These are phyloP conservation scores for Phaethon lepturus DNA, from an alignment of 2,113 vertebrate species.

Conservation along the genomic window DNA sequence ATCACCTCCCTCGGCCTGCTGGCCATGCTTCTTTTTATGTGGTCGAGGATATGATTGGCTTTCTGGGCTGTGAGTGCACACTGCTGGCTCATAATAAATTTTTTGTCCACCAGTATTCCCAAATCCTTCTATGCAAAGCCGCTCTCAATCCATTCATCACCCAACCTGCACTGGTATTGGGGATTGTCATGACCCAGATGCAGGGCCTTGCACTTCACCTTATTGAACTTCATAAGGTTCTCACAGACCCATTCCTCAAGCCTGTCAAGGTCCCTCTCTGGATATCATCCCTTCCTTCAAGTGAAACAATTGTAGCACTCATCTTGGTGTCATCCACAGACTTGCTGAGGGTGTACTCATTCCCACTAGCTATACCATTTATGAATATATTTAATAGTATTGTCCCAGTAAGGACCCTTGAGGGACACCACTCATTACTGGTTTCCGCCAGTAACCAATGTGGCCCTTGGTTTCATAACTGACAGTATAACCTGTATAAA, in stretches of 20 bases:
- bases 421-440: neutral
- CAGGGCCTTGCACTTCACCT: neutral
- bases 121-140: neutral
- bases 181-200: neutral
- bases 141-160: neutral
- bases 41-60: fast-evolving
- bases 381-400: neutral
- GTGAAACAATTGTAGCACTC: neutral
- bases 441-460: neutral
- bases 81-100: neutral
- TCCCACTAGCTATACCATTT: neutral
- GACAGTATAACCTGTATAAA: neutral
- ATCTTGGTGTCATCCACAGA: neutral
- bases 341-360: neutral
- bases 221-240: neutral
- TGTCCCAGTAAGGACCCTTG: neutral
- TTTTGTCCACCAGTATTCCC: neutral
- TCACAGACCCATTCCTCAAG: neutral
- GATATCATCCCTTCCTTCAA: neutral
- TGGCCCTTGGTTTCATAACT: neutral
- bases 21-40: neutral
- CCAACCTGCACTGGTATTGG: neutral
- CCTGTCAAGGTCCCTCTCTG: neutral
- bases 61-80: neutral
- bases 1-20: neutral